phyloP scores from a whole-genome alignment of 2,113 vertebrate species.

The Meles meles region DNA sequence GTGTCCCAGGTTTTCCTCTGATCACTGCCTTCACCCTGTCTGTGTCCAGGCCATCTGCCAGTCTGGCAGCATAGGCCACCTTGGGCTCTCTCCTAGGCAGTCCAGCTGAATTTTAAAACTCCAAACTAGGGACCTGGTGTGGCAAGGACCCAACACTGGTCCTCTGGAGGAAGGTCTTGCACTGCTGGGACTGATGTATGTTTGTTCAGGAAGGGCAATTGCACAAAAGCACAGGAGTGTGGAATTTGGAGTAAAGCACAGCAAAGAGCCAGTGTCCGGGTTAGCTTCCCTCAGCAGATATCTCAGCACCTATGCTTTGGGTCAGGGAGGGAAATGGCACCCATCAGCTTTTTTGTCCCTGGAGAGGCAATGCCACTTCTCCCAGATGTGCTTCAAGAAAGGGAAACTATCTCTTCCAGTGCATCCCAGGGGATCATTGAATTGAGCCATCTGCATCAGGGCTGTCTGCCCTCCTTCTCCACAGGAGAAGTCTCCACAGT shows the following conservation, averaged over 20 bases:
- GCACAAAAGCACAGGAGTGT: background rate
- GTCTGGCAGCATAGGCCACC: background rate
- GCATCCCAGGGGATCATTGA: background rate
- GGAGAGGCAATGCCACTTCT: background rate
- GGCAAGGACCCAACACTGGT: background rate
- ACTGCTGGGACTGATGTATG: background rate
- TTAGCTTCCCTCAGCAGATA: background rate
- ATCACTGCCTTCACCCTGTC: background rate
- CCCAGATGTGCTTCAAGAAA: background rate
- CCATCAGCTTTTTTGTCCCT: background rate
- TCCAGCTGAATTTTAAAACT: background rate
- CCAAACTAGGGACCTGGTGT: background rate
- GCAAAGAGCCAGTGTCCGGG: background rate
- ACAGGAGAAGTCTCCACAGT: background rate
- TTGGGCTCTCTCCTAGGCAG: background rate
- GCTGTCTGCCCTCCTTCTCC: background rate
- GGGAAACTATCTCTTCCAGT: background rate
- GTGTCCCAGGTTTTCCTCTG: background rate
- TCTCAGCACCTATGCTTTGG: background rate
- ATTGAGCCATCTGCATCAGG: background rate
- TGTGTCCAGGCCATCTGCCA: background rate
- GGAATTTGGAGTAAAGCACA: background rate
- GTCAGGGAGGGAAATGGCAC: background rate
- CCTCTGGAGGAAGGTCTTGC: background rate
- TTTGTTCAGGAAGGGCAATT: background rate